Percentiles rank a stretch among this genome's conserved stretches.
These are phyloP conservation scores for Meda fulgida DNA, from an alignment of 2,797 vertebrate species.

Conservation along the genomic window DNA sequence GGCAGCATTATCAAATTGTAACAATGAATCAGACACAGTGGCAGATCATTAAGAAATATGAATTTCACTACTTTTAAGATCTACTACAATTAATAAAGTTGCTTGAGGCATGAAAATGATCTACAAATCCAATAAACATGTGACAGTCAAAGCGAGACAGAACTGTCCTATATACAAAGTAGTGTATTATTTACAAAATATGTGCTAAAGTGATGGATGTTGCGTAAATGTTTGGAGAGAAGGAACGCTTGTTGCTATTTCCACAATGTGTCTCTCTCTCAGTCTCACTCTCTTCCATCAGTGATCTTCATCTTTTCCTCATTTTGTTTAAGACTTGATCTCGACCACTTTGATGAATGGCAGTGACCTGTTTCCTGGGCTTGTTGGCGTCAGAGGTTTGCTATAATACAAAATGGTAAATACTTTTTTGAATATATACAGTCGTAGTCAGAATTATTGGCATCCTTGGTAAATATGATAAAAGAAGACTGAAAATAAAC, in stretches of 20 bases:
- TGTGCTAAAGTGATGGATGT: neutral
- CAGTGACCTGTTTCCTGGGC: conserved; percentile 77
- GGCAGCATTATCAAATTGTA: neutral
- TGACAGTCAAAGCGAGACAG: neutral
- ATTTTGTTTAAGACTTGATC: conserved; percentile 74
- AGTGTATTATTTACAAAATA: neutral
- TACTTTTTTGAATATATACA: neutral
- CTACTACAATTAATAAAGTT: neutral
- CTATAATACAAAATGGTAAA: conserved; percentile 66
- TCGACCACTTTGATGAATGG: conserved; percentile 93
- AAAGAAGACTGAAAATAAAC: neutral
- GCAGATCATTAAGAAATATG: neutral
- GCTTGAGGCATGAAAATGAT: neutral
- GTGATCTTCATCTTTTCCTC: neutral
- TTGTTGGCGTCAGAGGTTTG: conserved; percentile 75
- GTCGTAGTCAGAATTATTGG: neutral
- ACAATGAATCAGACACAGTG: neutral
- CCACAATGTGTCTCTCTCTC: neutral
- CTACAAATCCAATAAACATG: conserved; percentile 4
- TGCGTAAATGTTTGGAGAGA: neutral
- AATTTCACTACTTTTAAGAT: neutral
- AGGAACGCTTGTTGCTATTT: conserved; percentile 4
- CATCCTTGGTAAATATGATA: neutral
- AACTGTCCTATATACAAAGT: neutral
- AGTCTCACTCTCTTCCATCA: conserved; percentile 5